These are phyloP conservation scores for Mormyrus iriodes DNA, from an alignment of 2,113 vertebrate species.

Conservation along the genomic window DNA sequence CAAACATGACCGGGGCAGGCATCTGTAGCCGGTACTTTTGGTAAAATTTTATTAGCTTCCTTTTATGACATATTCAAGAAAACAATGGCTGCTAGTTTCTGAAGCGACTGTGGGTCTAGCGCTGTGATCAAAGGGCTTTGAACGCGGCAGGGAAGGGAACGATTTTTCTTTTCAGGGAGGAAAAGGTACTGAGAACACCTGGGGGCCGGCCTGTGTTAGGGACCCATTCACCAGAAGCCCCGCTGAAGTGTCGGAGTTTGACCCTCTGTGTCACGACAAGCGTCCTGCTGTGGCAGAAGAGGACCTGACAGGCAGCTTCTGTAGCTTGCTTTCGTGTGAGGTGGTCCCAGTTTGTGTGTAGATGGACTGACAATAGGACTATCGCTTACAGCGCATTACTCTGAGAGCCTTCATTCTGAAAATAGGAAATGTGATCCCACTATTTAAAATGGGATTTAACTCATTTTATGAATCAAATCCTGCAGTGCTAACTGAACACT, in stretches of 20 bases:
- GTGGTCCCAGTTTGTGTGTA: neutral
- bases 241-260: neutral
- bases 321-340: neutral
- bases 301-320: neutral
- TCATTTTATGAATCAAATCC: neutral
- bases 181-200: neutral
- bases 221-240: conserved; percentile 1
- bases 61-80: neutral
- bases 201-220: neutral
- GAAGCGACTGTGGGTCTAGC: neutral
- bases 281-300: neutral
- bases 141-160: neutral
- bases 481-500: neutral
- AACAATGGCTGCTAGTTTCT: neutral
- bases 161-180: neutral
- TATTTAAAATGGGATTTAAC: neutral
- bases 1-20: neutral
- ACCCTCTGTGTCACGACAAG: neutral
- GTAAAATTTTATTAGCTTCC: neutral
- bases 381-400: neutral
- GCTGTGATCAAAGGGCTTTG: neutral
- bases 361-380: neutral
- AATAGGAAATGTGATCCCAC: neutral
- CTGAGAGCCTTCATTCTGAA: neutral
- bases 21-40: neutral